Evolutionary conservation across 2,113 vertebrate species (phyloP).

Genomic region (Serinus canaria): DNA sequence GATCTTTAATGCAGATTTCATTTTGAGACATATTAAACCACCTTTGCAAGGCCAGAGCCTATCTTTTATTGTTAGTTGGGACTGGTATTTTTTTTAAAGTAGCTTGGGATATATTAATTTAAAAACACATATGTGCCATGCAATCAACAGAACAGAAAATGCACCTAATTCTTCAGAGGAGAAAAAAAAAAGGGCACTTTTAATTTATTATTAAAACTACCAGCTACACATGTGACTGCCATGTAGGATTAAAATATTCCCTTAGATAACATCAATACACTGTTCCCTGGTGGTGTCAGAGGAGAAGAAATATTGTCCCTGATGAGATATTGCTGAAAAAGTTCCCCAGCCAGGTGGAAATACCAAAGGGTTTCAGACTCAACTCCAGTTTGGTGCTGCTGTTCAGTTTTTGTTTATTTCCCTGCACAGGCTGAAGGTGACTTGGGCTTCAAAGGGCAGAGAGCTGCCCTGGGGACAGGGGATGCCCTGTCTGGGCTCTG

Average conservation of each 20-base stretch:
- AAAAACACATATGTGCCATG: neutral
- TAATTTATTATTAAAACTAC: neutral
- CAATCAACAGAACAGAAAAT: neutral
- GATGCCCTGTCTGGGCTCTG: neutral
- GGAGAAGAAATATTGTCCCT: neutral
- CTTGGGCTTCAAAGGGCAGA: neutral
- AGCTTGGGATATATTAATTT: neutral
- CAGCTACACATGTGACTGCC: neutral
- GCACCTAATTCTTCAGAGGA: neutral
- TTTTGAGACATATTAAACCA: neutral
- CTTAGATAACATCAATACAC: accelerated
- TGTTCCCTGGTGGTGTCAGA: accelerated
- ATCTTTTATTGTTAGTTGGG: neutral
- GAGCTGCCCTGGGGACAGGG: neutral
- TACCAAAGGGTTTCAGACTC: neutral
- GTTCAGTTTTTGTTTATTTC: neutral
- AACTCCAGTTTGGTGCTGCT: neutral
- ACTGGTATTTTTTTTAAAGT: neutral
- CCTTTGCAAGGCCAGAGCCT: neutral
- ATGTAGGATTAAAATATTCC: neutral
- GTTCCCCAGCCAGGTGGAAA: neutral
- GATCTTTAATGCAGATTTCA: neutral
- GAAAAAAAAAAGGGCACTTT: neutral
- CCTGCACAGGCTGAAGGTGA: neutral
- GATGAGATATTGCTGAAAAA: neutral